Percentiles rank a stretch among this genome's conserved stretches.
Evolutionary conservation across 1,140 invertebrate species (phyloP).

Genomic region (Geopemphigus sp.): DNA sequence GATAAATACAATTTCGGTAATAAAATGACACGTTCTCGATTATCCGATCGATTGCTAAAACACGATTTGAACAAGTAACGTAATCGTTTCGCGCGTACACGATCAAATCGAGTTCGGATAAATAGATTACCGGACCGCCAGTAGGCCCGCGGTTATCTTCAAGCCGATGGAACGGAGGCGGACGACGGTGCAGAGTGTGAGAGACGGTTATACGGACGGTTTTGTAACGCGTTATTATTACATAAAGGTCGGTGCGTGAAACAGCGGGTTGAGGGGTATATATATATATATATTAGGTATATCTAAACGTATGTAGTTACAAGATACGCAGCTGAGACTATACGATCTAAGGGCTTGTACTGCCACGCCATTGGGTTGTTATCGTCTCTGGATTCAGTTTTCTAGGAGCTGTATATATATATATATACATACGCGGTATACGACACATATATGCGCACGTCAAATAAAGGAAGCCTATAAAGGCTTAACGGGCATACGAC

Average conservation of each 20-base stretch:
- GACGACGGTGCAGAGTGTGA: no score
- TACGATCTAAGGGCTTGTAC: not conserved
- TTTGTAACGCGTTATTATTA: conserved; percentile 42
- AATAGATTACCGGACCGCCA: no score
- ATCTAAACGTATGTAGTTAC: conserved; percentile 24
- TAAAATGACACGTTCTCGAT: no score
- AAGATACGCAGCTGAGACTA: not conserved
- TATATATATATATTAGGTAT: no score
- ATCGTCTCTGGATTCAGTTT: conserved; percentile 2
- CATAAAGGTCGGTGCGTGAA: not conserved
- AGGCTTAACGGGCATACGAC: conserved; percentile 44
- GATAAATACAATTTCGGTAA: no score
- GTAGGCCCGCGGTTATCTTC: no score
- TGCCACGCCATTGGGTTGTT: not conserved
- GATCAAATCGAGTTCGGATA: no score
- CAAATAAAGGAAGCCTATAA: conserved; percentile 39
- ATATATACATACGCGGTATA: not conserved
- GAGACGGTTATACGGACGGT: not conserved
- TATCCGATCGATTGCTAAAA: no score
- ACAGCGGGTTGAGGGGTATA: not conserved
- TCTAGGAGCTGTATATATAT: not conserved
- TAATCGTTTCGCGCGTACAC: no score
- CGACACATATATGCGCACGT: conserved; percentile 9
- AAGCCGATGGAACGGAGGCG: no score
- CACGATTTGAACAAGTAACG: no score